Percentiles rank a stretch among this genome's conserved stretches.
phyloP scores from a whole-genome alignment of 2,888 invertebrate genomes.

The Campoletis raptor region DNA sequence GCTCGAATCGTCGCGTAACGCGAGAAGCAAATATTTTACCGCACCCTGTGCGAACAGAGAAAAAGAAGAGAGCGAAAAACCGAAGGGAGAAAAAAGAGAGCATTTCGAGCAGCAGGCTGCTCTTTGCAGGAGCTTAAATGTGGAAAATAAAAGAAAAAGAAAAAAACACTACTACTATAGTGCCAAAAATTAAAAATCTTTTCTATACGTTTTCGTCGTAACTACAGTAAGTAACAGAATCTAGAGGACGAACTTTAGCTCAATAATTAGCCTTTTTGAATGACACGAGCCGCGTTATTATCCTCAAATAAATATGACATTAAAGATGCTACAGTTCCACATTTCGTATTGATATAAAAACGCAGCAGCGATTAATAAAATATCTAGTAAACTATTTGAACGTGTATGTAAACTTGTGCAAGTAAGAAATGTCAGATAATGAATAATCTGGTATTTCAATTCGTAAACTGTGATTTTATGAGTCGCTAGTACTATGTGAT shows the following conservation, averaged over 20 bases:
- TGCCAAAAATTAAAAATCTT: slow-evolving; percentile 66
- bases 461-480: slow-evolving; percentile 61
- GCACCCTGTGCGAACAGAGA: slow-evolving; percentile 19
- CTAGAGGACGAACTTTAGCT: slow-evolving; percentile 33
- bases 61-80: not conserved
- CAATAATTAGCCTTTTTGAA: slow-evolving; percentile 37
- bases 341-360: slow-evolving; percentile 27
- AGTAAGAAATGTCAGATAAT: slow-evolving; percentile 18
- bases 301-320: slow-evolving; percentile 8
- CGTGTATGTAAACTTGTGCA: slow-evolving; percentile 24
- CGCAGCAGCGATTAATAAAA: slow-evolving; percentile 29
- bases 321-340: slow-evolving; percentile 30
- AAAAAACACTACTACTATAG: slow-evolving; percentile 55
- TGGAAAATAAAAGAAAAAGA: slow-evolving; percentile 5
- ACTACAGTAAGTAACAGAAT: slow-evolving; percentile 30
- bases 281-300: slow-evolving; percentile 11
- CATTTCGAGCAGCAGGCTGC: slow-evolving; percentile 77
- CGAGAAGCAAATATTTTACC: slow-evolving; percentile 26
- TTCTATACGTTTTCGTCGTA: slow-evolving; percentile 51
- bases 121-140: slow-evolving; percentile 68
- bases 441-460: slow-evolving; percentile 50
- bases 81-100: slow-evolving; percentile 24
- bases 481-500: slow-evolving; percentile 63
- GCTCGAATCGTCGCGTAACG: slow-evolving; percentile 49
- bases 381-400: slow-evolving; percentile 37